phyloP scores from a whole-genome alignment of 2,113 vertebrate genomes.

The Falco punctatus region DNA sequence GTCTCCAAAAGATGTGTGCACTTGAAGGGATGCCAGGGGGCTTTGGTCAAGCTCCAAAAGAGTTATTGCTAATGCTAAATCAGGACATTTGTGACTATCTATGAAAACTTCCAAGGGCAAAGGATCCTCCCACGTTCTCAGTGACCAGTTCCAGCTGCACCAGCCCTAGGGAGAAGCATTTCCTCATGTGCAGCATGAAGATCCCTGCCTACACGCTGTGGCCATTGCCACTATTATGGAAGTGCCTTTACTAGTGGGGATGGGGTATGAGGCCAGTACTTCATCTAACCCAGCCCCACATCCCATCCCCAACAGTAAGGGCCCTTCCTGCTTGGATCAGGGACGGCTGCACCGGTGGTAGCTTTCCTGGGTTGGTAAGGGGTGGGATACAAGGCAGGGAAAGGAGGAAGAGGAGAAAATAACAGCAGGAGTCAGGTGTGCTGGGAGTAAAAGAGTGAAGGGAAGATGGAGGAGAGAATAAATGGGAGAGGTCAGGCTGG shows the following conservation, averaged over 20 bases:
- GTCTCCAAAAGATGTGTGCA: background rate
- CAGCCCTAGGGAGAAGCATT: background rate
- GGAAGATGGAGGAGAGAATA: background rate
- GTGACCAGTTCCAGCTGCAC: background rate
- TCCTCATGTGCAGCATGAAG: background rate
- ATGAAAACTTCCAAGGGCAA: background rate
- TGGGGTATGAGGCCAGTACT: background rate
- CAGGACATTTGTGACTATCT: background rate
- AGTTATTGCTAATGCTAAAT: conserved; percentile 22
- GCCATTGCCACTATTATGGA: background rate
- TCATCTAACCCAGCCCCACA: background rate
- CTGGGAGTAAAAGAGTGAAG: background rate
- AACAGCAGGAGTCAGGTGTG: background rate
- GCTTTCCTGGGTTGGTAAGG: background rate
- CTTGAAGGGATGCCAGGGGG: background rate
- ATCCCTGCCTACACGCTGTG: background rate
- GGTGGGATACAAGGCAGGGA: background rate
- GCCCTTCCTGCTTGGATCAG: background rate
- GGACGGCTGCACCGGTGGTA: background rate
- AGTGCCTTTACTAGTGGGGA: background rate
- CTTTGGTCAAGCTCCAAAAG: background rate
- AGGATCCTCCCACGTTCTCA: background rate
- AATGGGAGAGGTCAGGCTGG: background rate
- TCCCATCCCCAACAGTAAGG: background rate
- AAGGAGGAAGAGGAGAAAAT: background rate